Evolutionary conservation across 2,113 vertebrate genomes (phyloP).

Genomic region (Vireo altiloquus): DNA sequence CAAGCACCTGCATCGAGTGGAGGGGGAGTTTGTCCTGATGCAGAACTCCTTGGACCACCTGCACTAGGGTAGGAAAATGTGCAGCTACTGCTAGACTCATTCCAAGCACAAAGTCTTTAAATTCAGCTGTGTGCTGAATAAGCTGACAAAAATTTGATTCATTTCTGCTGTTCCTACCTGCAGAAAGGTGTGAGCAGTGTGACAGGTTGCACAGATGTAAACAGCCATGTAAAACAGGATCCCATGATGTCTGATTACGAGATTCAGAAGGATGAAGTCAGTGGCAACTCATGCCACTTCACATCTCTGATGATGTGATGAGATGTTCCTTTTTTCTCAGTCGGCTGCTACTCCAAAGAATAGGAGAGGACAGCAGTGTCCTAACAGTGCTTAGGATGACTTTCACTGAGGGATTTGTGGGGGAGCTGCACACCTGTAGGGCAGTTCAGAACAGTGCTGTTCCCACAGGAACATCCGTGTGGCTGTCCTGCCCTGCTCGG

Average conservation of each 20-base stretch:
- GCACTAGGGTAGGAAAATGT: not conserved
- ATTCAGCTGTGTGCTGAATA: not conserved
- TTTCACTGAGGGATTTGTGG: not conserved
- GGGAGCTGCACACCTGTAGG: not conserved
- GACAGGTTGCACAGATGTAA: not conserved
- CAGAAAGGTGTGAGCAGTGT: not conserved
- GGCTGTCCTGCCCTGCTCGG: slow-evolving; percentile 87
- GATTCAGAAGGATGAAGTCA: not conserved
- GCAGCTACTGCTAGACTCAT: not conserved
- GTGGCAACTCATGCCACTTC: not conserved
- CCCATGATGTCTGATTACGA: not conserved
- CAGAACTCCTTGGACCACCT: not conserved
- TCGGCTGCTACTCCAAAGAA: not conserved
- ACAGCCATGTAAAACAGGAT: not conserved
- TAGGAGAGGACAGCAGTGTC: not conserved
- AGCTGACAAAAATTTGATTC: not conserved
- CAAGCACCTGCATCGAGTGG: accelerated
- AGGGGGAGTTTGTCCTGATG: accelerated
- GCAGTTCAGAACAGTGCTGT: not conserved
- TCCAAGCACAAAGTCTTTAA: not conserved
- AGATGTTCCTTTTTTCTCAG: not conserved
- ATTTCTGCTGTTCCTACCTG: not conserved
- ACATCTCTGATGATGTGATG: not conserved
- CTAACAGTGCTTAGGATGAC: not conserved
- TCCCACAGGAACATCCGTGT: slow-evolving; percentile 82